These are phyloP conservation scores for Poeciliopsis occidentalis DNA, from an alignment of 2,113 vertebrate genomes.

Conservation along the genomic window DNA sequence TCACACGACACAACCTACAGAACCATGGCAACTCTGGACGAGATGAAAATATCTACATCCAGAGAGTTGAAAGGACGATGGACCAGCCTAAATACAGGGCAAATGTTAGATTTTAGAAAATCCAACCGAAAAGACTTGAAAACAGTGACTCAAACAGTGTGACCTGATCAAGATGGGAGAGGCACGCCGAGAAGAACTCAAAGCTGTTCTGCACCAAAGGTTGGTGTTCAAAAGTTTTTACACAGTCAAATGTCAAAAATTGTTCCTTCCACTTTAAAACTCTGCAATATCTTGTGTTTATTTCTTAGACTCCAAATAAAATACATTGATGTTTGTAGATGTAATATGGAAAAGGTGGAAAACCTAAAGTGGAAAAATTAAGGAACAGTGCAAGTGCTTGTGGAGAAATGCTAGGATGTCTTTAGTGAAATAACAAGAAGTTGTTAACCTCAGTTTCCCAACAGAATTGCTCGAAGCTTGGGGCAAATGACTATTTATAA, in stretches of 20 bases:
- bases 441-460: conserved; percentile 34
- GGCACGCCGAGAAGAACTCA: neutral
- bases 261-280: neutral
- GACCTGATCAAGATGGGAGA: neutral
- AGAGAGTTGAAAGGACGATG: no score
- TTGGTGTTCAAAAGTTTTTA: no score
- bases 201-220: neutral
- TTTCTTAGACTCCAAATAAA: neutral
- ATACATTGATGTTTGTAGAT: neutral
- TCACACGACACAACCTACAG: neutral
- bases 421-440: conserved; percentile 32
- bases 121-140: no score
- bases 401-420: conserved; percentile 44
- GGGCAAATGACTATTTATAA: conserved; percentile 49
- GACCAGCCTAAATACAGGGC: no score
- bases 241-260: neutral
- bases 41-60: neutral
- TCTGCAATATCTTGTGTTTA: neutral
- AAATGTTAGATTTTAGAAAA: no score
- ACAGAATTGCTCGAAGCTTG: conserved; percentile 42
- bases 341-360: neutral
- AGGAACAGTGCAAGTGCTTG: no score
- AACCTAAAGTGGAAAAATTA: no score
- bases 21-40: neutral
- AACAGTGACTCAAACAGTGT: neutral